phyloP scores from a whole-genome alignment of 2,113 vertebrate species.

The Ahaetulla prasina region DNA sequence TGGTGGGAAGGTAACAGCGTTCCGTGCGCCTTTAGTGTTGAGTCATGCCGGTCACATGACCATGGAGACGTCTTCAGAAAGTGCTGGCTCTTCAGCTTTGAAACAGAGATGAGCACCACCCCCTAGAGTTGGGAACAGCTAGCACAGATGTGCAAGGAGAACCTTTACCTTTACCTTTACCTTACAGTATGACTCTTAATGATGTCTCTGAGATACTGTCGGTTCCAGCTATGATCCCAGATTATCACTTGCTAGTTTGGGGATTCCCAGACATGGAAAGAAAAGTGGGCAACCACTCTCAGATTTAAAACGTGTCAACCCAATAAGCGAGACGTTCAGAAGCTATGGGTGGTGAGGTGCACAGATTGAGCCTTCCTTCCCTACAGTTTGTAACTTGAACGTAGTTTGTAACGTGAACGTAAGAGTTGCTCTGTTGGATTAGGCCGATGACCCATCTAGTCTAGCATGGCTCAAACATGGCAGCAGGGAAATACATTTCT shows the following conservation, averaged over 20 bases:
- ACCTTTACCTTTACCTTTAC: too few relatives aligned
- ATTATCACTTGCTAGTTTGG: constrained; percentile 1
- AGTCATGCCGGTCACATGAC: too few relatives aligned
- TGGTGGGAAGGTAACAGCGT: too few relatives aligned
- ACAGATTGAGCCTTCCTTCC: background rate
- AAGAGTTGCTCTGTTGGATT: background rate
- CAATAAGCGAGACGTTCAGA: background rate
- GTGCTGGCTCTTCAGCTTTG: too few relatives aligned
- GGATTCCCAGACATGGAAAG: constrained; percentile 27
- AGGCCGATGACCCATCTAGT: background rate
- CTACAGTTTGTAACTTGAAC: background rate
- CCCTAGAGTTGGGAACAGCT: too few relatives aligned
- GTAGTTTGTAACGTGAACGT: too few relatives aligned
- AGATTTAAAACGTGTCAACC: background rate
- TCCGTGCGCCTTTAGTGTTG: too few relatives aligned
- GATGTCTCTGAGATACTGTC: constrained; percentile 10
- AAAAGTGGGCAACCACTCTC: background rate
- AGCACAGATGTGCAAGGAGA: too few relatives aligned
- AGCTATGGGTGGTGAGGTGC: background rate
- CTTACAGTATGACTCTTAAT: background rate
- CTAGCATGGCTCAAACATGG: background rate
- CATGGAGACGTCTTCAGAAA: too few relatives aligned
- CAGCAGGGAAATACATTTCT: background rate
- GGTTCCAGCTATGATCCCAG: background rate
- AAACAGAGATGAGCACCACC: too few relatives aligned